phyloP scores from a whole-genome alignment of 2,888 invertebrate species.

The Chymomyza amoena region DNA sequence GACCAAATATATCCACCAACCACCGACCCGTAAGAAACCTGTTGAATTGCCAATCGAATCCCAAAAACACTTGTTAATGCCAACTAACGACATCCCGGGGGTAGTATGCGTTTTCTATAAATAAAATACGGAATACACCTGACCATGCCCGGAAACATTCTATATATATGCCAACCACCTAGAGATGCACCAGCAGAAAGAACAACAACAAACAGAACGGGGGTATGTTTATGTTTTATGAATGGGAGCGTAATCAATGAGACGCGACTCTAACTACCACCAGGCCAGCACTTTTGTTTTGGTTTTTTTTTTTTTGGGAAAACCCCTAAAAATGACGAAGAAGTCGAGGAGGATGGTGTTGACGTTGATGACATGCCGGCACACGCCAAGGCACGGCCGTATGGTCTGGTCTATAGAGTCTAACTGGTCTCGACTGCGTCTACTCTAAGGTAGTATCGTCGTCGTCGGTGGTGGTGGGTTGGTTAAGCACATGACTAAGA shows the following conservation, averaged over 20 bases:
- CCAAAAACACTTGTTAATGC: slow-evolving; percentile 38
- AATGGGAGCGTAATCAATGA: slow-evolving; percentile 56
- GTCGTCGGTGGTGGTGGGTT: slow-evolving; percentile 40
- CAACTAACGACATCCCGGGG: slow-evolving; percentile 17
- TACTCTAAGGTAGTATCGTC: background rate
- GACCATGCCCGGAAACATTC: slow-evolving; percentile 20
- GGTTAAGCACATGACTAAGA: slow-evolving; percentile 60
- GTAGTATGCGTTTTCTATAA: slow-evolving; percentile 38
- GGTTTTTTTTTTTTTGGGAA: slow-evolving; percentile 57
- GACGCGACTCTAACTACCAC: slow-evolving; percentile 61
- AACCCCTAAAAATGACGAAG: slow-evolving; percentile 71
- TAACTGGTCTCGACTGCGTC: slow-evolving; percentile 6
- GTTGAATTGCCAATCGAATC: background rate
- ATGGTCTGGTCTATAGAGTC: slow-evolving; percentile 31
- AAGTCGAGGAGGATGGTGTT: slow-evolving; percentile 50
- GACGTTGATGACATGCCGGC: slow-evolving; percentile 67
- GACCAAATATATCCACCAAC: slow-evolving; percentile 50
- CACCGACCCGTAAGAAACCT: background rate
- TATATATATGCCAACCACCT: slow-evolving; percentile 33
- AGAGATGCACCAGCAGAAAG: slow-evolving; percentile 14
- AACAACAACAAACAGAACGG: slow-evolving; percentile 29
- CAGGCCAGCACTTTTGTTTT: slow-evolving; percentile 60
- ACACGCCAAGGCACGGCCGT: slow-evolving; percentile 56
- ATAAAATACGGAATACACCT: slow-evolving; percentile 32
- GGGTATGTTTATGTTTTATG: slow-evolving; percentile 69